A percentile compares a stretch with the other conserved stretches of the same genome.
Conservation (phyloP, 2,113 vertebrate genomes). For the Trichechus manatus region DNA sequence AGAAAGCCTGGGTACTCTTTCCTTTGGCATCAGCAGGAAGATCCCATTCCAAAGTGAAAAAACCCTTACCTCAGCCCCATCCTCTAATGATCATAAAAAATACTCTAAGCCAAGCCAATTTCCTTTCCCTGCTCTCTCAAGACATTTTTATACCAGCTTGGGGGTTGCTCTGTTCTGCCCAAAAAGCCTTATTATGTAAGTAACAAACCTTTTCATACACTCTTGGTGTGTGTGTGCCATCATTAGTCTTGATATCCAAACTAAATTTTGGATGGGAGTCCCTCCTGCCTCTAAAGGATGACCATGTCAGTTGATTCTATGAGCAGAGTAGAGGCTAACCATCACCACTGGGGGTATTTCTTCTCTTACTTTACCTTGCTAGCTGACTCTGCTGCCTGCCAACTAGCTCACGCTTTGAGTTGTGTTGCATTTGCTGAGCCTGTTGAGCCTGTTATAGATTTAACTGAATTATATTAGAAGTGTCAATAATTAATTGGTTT, state of each 20-base stretch:
- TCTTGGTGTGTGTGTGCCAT: neutral
- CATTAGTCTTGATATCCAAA: neutral
- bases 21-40: neutral
- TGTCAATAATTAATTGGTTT: neutral
- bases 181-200: neutral
- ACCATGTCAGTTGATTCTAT: neutral
- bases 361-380: neutral
- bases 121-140: neutral
- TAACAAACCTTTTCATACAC: neutral
- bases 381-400: neutral
- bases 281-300: neutral
- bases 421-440: neutral
- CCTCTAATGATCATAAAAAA: neutral
- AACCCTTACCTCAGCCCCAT: accelerated
- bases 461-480: neutral
- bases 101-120: neutral
- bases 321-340: neutral
- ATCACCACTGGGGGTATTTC: neutral
- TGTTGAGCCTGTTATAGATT: neutral
- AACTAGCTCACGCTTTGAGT: neutral
- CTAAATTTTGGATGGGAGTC: neutral
- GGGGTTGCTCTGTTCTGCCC: neutral
- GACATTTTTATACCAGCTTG: neutral
- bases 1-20: neutral
- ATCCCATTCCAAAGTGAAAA: neutral